A percentile compares a stretch with the other conserved stretches of the same genome.
phyloP scores from a whole-genome alignment of 2,888 invertebrate genomes.

The Cyrtodaria siliqua region DNA sequence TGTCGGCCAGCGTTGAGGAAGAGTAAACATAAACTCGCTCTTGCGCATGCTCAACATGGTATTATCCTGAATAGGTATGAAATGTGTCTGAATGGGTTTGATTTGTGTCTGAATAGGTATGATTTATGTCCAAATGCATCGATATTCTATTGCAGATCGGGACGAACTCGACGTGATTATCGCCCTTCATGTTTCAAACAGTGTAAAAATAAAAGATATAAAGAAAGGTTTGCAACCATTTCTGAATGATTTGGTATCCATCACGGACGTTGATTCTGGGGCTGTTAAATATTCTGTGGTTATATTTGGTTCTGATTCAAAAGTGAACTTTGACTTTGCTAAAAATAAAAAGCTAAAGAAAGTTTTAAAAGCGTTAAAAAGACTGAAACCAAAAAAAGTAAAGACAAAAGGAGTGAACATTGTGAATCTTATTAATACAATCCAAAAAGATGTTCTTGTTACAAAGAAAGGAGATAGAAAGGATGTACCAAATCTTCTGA shows the following conservation, averaged over 20 bases:
- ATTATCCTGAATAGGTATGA: too few species aligned
- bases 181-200: slow-evolving; percentile 63
- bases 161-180: slow-evolving; percentile 65
- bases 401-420: slow-evolving; percentile 42
- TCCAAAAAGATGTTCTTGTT: slow-evolving; percentile 59
- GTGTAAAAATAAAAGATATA: slow-evolving; percentile 59
- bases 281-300: slow-evolving; percentile 78
- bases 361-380: slow-evolving; percentile 55
- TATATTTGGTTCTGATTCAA: slow-evolving; percentile 80
- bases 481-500: slow-evolving; percentile 53
- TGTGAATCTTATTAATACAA: slow-evolving; percentile 45
- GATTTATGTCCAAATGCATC: not conserved
- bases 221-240: slow-evolving; percentile 63
- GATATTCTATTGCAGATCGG: slow-evolving; percentile 53
- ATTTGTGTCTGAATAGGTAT: too few species aligned
- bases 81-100: too few species aligned
- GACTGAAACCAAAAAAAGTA: slow-evolving; percentile 44
- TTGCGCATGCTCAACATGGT: too few species aligned
- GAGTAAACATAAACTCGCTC: too few species aligned
- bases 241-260: slow-evolving; percentile 56
- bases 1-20: too few species aligned
- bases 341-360: slow-evolving; percentile 55
- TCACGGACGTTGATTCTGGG: slow-evolving; percentile 66
- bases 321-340: slow-evolving; percentile 66
- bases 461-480: slow-evolving; percentile 56